A percentile compares a stretch with the other conserved stretches of the same genome.
Conservation (phyloP, 2,113 vertebrate genomes). For the Oxygymnocypris stewartii region DNA sequence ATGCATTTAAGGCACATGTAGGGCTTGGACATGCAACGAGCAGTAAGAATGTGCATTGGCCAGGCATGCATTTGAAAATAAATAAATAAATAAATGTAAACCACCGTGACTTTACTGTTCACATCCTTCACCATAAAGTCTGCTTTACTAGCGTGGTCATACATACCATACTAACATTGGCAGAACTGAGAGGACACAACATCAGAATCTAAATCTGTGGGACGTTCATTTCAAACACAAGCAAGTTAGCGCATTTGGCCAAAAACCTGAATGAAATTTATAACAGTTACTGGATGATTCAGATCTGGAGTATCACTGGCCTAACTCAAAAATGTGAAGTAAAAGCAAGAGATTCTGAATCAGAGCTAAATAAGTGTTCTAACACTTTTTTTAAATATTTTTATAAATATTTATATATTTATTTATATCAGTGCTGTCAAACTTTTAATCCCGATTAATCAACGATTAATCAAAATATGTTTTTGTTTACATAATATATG, state of each 20-base stretch:
- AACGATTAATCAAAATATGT: too few relatives aligned
- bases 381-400: too few relatives aligned
- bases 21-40: background rate
- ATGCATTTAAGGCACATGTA: background rate
- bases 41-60: slow-evolving; percentile 7
- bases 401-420: too few relatives aligned
- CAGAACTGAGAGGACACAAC: slow-evolving; percentile 18
- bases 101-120: slow-evolving; percentile 21
- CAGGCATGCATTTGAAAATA: slow-evolving; percentile 7
- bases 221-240: slow-evolving; percentile 27
- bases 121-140: slow-evolving; percentile 12
- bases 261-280: background rate
- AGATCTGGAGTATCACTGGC: background rate
- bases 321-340: background rate
- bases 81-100: slow-evolving; percentile 4
- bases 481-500: too few relatives aligned
- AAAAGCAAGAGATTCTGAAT: background rate
- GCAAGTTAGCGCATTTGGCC: background rate
- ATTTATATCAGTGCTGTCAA: too few relatives aligned
- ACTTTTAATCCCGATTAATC: too few relatives aligned
- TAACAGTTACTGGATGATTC: background rate
- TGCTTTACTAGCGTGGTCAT: slow-evolving; percentile 4
- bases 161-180: slow-evolving; percentile 42
- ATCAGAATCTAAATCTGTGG: slow-evolving; percentile 51
- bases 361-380: background rate